Evolutionary conservation across 2,888 invertebrate species (phyloP).

Genomic region (Scaeva pyrastri): DNA sequence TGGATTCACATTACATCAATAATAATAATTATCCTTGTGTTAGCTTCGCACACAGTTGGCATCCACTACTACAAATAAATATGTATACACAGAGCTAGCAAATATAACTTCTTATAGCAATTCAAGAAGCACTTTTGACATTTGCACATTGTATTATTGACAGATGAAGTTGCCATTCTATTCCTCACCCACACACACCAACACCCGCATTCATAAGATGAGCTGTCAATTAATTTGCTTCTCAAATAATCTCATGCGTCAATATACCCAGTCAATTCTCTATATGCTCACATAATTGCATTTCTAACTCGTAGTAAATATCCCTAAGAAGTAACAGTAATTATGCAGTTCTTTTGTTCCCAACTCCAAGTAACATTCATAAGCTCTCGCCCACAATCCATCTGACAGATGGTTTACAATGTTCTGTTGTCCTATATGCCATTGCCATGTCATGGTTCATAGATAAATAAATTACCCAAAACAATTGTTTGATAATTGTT

Average conservation of each 20-base stretch:
- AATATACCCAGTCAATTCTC: slow-evolving; percentile 52
- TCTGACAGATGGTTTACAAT: slow-evolving; percentile 26
- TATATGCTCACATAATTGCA: slow-evolving; percentile 30
- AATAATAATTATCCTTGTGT: not conserved
- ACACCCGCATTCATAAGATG: not conserved
- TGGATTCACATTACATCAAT: too few species aligned
- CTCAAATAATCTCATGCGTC: slow-evolving; percentile 46
- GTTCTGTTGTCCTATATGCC: slow-evolving; percentile 15
- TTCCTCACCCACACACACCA: not conserved
- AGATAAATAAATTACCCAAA: slow-evolving; percentile 61
- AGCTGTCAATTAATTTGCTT: slow-evolving; percentile 34
- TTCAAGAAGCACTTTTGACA: not conserved
- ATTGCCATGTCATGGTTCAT: slow-evolving; percentile 39
- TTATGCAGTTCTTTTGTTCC: slow-evolving; percentile 53
- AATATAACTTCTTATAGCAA: not conserved
- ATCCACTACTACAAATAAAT: too few species aligned
- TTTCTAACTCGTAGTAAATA: not conserved
- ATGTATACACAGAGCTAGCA: not conserved
- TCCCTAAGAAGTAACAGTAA: slow-evolving; percentile 32
- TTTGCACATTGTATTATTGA: not conserved
- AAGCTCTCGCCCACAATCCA: not conserved
- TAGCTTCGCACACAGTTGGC: not conserved
- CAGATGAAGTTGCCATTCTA: slow-evolving; percentile 11
- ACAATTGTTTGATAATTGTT: slow-evolving; percentile 64
- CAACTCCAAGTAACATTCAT: not conserved